Base-by-base conservation (phyloP, 2,888 invertebrate species). In the Tenthredo amoena region DNA sequence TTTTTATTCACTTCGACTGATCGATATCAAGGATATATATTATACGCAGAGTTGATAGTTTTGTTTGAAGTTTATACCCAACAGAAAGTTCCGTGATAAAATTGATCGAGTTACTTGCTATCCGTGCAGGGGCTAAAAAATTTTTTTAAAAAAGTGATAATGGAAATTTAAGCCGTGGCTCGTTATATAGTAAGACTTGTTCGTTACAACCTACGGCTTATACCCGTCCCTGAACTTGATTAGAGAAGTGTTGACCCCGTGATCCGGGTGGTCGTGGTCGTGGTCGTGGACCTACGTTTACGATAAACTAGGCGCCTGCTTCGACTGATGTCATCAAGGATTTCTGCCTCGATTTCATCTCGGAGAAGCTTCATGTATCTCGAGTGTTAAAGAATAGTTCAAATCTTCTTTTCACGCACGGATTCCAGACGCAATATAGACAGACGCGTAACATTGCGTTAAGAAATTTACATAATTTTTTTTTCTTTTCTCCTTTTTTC, bases 281-380 rank as follows among this genome's bases (percentile, higher is more conserved):
- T 82, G 83, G 68, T 83, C 83, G 68, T 65, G 83, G 47, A 40
- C 47, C 37, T 21, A 68, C 18, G 65, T 65, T 82, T 65, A 68
- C 68, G 47, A 83, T 50, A 34, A 10, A 9, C 18, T 68, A 68
- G 83, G 83, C 83, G 83, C 83, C 83, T 83, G 47, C 68, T 31
- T 68, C 68, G 83, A 47, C 83, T 83, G 83, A 83, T 83, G 83
- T 83, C 83, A 68, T 83, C 68, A 71, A 83, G 65, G 18, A 83
- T 83, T 50, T 50, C 68, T 83, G 68, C 31, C 31, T 47, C 43
- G 71, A 83, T 83, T 68, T 34, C 31, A 68, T 62, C 31, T 83
- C 83, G n/a, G 12, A 34, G 43, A 83, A 9, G 18, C 65, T 26
- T 37, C 6, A 21, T 74, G 43, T 74, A 43, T n/a, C 21, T 74